Base-by-base conservation (phyloP, 1,140 invertebrate species). In the Diorhabda elongata region DNA sequence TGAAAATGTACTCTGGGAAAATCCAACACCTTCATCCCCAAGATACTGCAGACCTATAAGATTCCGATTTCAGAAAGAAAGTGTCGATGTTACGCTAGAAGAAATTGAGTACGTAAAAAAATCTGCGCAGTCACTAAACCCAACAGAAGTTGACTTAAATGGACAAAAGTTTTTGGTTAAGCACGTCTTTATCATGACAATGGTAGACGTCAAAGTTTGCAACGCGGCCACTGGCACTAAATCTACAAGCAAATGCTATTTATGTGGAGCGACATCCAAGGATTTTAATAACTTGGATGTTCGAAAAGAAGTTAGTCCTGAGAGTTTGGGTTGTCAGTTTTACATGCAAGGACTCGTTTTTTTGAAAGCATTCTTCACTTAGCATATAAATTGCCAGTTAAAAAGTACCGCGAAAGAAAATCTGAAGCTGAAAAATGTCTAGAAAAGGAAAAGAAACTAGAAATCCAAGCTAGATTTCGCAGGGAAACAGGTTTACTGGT, bases 171-270 rank as follows among this genome's bases (percentile, higher is more conserved):
- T 5, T 52, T 52, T 8, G 45, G 45, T 52, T 5, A 52, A 52
- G 8, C 8, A 5, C 8, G 8, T 52, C 5, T 5, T 52, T 5
- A 8, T 8, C 5, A 5, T 52, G 5, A 52, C 45, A 5, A 2
- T 52, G 45, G 1, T 52, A 52, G 45, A 52, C 11, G 11, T 0
- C 11, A 52, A 52, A 52, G 45, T 52, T 5, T 52, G 45, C 59
- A 83, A 84, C 71, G 78, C 79, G 5, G 66, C 79, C 41, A 80
- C 11, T 5, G 64, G 62, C 0, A 83, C 77, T 45, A 74, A 58
- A 67, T 83, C 80, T 26, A 75, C 81, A 8, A 71, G 68, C 59
- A 70, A 74, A 9, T 84, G 82, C 66, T 82, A 80, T 68, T 77
- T 82, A 43, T 82, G 80, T 72, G 71, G 73, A n/a, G 52, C 61